A percentile compares a stretch with the other conserved stretches of the same genome.
Conservation (phyloP, 2,113 vertebrate species). For the Lophura nycthemera region DNA sequence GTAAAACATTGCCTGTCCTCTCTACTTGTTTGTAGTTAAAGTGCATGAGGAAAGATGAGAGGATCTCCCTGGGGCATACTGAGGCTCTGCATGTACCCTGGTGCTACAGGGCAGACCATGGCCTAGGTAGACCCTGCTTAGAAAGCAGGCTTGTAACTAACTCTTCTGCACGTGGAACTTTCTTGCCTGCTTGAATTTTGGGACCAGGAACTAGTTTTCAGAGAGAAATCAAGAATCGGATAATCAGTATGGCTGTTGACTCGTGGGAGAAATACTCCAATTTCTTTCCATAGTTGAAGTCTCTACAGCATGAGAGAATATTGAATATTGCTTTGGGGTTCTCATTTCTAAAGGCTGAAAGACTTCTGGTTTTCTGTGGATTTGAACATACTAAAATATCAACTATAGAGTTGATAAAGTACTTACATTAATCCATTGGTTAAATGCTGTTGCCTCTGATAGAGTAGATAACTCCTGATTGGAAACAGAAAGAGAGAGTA, state of each 20-base stretch:
- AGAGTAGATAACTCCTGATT: constrained; percentile 85
- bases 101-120: neutral
- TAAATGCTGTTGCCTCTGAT: constrained; percentile 82
- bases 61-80: neutral
- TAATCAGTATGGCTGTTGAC: rapidly evolving
- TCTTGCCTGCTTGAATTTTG: neutral
- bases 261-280: neutral
- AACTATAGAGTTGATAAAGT: neutral
- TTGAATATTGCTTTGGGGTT: neutral
- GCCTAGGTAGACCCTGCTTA: neutral
- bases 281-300: neutral
- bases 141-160: neutral
- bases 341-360: neutral
- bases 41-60: neutral
- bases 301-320: neutral
- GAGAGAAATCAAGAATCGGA: neutral
- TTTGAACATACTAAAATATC: neutral
- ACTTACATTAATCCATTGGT: constrained; percentile 88
- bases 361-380: neutral
- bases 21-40: neutral
- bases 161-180: neutral
- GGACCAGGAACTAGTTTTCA: neutral
- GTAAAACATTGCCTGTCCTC: neutral
- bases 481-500: constrained; percentile 5
- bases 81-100: neutral